Percentiles rank a stretch among this genome's conserved stretches.
Conservation (phyloP, 1,140 invertebrate species). For the Cylas formicarius region DNA sequence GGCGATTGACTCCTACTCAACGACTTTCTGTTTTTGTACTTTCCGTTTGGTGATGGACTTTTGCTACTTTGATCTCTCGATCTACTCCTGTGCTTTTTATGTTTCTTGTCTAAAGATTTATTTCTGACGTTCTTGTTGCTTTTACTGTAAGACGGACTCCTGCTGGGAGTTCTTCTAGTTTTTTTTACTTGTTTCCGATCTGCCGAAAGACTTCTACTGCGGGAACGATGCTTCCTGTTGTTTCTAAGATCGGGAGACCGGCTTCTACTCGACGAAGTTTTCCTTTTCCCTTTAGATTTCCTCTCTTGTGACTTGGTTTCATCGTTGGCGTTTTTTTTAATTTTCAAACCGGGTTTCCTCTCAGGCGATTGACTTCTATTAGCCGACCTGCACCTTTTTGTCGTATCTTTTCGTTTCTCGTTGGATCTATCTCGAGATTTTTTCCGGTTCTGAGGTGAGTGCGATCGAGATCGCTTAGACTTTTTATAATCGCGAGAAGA, state of each 20-base stretch:
- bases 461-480: too few relatives aligned
- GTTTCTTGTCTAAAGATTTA: neutral
- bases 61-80: slow-evolving; percentile 8
- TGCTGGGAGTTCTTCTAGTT: too few relatives aligned
- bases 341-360: slow-evolving; percentile 10
- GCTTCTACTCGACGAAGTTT: neutral
- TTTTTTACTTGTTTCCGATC: too few relatives aligned
- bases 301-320: slow-evolving; percentile 15
- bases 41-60: slow-evolving; percentile 7
- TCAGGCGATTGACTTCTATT: too few relatives aligned
- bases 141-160: too few relatives aligned
- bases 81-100: slow-evolving; percentile 10
- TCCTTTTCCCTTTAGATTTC: slow-evolving; percentile 11
- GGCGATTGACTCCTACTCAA: slow-evolving; percentile 11
- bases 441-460: too few relatives aligned
- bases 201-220: too few relatives aligned
- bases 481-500: too few relatives aligned
- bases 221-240: too few relatives aligned
- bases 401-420: slow-evolving; percentile 14
- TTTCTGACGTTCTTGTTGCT: too few relatives aligned
- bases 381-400: slow-evolving; percentile 3
- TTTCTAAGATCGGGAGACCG: too few relatives aligned
- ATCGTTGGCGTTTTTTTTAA: slow-evolving; percentile 13
- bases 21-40: slow-evolving; percentile 5
- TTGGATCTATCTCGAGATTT: too few relatives aligned